Base-by-base conservation (phyloP, 2,888 invertebrate genomes). In the Cephus pygmeus region DNA sequence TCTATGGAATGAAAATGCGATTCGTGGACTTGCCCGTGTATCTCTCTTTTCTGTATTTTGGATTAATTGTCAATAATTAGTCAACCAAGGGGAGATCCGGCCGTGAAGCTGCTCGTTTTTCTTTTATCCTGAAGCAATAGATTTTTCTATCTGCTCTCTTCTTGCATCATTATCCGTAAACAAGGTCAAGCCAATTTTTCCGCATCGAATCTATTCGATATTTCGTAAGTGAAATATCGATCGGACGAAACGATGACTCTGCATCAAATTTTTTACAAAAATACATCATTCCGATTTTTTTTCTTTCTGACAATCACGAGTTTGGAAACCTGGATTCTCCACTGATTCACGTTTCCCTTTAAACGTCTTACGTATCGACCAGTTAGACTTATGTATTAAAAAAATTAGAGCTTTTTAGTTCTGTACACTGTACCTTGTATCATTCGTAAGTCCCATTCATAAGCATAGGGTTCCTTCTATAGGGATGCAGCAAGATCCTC, bases 31-130 rank as follows among this genome's bases (percentile, higher is more conserved):
- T n/a, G 73, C 34, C 12, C 33, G 11, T 34, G 33, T 34, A n/a
- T 31, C 31, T 73, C 23, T 34, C 31, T 34, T 73, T 73, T 34
- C 3, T 34, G 23, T 30, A 33, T 73, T 33, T 73, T 11, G 31
- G 34, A 71, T 34, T 76, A 76, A 73, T 76, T 73, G 56, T 30
- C 40, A 30, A 34, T 31, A 71, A 71, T 71, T 71, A 71, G 71
- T 71, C 71, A 34, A 56, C 56, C 23, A 23, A 56, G 23, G 56
- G 56, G 56, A 56, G 56, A 56, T 56, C 56, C 71, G 71, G 33
- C 71, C 33, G 71, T 33, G 33, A 71, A 12, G 33, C 71, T 12
- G 71, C 12, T 71, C 31, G 71, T 71, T 71, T 71, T 71, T 71
- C 12, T 71, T 31, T 34, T 6, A 31, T 34, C 12, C 12, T 71